Evolutionary conservation across 2,888 invertebrate species (phyloP).

Genomic region (Blera fallax): DNA sequence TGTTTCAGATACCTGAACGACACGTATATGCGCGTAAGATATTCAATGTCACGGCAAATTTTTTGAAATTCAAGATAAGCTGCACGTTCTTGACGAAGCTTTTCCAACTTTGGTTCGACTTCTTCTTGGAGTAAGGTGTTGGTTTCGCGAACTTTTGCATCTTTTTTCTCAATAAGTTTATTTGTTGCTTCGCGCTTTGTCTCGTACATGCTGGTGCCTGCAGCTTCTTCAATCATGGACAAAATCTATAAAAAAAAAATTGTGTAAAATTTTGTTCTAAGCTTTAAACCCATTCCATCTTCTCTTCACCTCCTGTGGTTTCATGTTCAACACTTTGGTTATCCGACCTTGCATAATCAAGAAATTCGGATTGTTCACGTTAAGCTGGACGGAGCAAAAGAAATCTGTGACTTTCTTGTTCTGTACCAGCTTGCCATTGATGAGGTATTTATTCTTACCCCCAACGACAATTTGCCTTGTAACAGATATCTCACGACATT

Average conservation of each 20-base stretch:
- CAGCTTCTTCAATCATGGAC: conserved; percentile 99
- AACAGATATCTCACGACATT: conserved; percentile 94
- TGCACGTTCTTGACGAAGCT: conserved; percentile 91
- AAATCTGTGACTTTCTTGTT: conserved; percentile 96
- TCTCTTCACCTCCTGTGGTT: conserved; percentile 92
- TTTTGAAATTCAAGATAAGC: conserved; percentile 95
- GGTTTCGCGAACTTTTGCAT: conserved; percentile 93
- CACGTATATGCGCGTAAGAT: conserved; percentile 86
- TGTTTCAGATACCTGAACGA: conserved; percentile 82
- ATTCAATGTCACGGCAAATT: conserved; percentile 91
- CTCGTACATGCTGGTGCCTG: conserved; percentile 98
- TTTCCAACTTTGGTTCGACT: conserved; percentile 93
- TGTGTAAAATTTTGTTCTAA: not conserved
- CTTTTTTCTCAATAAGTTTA: conserved; percentile 95
- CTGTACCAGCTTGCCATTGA: conserved; percentile 95
- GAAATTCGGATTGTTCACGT: conserved; percentile 99
- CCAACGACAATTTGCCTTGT: conserved; percentile 93
- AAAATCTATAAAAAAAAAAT: conserved; percentile 85
- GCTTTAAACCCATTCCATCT: not conserved
- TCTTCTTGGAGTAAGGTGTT: conserved; percentile 90
- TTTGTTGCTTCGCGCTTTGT: conserved; percentile 93
- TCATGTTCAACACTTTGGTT: conserved; percentile 99
- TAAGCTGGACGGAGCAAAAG: conserved; percentile 97
- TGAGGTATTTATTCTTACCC: conserved; percentile 95
- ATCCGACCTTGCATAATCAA: conserved; percentile 99